phyloP scores from a whole-genome alignment of 2,113 vertebrate species.

The Coregonus clupeaformis region DNA sequence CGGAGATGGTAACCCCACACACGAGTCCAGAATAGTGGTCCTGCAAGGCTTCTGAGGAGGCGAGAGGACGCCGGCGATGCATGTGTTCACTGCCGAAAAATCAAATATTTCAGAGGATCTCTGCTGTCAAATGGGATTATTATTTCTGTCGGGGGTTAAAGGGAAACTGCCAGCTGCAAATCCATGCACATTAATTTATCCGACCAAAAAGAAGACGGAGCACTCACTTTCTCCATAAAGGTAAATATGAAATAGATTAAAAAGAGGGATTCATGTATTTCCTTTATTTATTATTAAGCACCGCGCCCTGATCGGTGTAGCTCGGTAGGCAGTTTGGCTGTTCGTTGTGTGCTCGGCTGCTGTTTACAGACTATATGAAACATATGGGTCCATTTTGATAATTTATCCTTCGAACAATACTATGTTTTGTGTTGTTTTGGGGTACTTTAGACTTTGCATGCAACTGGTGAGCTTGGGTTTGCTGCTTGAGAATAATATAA shows the following conservation, averaged over 20 bases:
- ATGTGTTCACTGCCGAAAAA: slow-evolving; percentile 49
- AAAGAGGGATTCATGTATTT: neutral
- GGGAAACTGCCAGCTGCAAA: slow-evolving; percentile 62
- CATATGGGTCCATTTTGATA: too few species aligned
- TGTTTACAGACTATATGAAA: too few species aligned
- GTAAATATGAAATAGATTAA: slow-evolving; percentile 36
- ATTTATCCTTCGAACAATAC: too few species aligned
- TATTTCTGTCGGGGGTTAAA: slow-evolving; percentile 40
- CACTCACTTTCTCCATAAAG: slow-evolving; percentile 52
- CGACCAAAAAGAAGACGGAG: slow-evolving; percentile 58
- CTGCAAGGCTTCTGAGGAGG: slow-evolving; percentile 35
- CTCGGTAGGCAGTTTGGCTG: slow-evolving; percentile 13
- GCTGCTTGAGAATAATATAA: neutral
- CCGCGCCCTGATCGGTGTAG: slow-evolving; percentile 49
- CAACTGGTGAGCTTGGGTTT: too few species aligned
- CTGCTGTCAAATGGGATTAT: slow-evolving; percentile 61
- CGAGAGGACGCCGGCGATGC: slow-evolving; percentile 47
- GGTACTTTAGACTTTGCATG: too few species aligned
- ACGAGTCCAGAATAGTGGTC: slow-evolving; percentile 56
- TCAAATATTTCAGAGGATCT: slow-evolving; percentile 51
- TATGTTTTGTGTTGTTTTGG: too few species aligned
- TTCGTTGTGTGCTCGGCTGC: too few species aligned
- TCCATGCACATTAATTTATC: slow-evolving; percentile 66
- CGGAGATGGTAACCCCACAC: slow-evolving; percentile 56
- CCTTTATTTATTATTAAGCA: slow-evolving; percentile 21